A percentile compares a stretch with the other conserved stretches of the same genome.
Conservation (phyloP, 2,113 vertebrate species). For the Tonatia bakeri region DNA sequence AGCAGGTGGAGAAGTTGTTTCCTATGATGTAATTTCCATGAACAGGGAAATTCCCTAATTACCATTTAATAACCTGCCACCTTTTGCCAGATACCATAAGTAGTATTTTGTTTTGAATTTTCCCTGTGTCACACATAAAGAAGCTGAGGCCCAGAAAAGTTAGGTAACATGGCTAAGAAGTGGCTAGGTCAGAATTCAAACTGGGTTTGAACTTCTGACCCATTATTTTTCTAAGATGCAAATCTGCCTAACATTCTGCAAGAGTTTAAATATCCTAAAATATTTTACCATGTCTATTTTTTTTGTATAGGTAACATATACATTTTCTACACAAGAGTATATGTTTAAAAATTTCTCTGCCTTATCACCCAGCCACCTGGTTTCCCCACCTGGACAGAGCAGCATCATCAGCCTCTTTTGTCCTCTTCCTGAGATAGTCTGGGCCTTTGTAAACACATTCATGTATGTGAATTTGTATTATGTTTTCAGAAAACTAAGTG, state of each 20-base stretch:
- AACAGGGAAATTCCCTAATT: neutral
- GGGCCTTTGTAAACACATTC: neutral
- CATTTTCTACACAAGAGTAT: neutral
- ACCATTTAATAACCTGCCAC: neutral
- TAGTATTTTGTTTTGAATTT: neutral
- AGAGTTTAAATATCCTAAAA: neutral
- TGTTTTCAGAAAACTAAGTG: neutral
- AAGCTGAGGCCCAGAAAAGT: neutral
- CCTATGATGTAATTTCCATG: neutral
- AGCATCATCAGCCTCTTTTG: neutral
- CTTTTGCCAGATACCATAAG: neutral
- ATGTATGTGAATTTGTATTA: neutral
- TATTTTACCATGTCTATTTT: neutral
- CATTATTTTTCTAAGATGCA: neutral
- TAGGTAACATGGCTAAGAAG: neutral
- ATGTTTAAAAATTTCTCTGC: neutral
- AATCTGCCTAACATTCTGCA: neutral
- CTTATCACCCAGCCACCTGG: neutral
- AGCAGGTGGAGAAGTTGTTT: neutral
- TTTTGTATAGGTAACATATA: neutral
- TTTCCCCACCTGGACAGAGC: neutral
- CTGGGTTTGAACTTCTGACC: neutral
- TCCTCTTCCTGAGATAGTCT: neutral
- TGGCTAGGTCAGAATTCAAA: neutral
- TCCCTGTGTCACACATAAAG: neutral